phyloP scores from a whole-genome alignment of 2,888 invertebrate species.

The Dendrolimus houi region DNA sequence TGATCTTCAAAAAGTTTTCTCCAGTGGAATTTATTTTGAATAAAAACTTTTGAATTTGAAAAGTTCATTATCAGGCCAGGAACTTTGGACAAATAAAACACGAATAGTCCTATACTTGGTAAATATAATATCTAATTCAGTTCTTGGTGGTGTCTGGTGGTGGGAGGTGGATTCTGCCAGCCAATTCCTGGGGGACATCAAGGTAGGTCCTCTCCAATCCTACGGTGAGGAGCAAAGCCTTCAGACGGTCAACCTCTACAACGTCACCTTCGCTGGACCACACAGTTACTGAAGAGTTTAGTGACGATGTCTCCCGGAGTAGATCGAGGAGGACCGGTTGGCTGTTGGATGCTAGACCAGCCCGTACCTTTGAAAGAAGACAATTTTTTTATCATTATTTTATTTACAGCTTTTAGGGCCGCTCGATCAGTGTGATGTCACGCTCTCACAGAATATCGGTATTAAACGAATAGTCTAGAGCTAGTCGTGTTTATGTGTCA shows the following conservation, averaged over 20 bases:
- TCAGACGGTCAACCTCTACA: constrained; percentile 80
- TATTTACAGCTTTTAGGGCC: no score
- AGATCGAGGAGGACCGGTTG: constrained; percentile 76
- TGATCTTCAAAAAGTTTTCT: no score
- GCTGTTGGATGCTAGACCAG: constrained; percentile 79
- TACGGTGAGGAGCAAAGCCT: constrained; percentile 79
- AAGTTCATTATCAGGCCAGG: no score
- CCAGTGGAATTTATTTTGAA: no score
- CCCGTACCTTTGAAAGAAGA: constrained; percentile 41
- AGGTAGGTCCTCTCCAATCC: constrained; percentile 83
- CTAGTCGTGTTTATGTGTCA: no score
- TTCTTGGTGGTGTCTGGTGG: constrained; percentile 39
- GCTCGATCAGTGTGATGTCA: no score
- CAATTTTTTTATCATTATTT: no score
- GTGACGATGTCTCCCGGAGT: constrained; percentile 63
- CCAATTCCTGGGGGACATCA: constrained; percentile 83
- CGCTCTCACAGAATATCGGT: no score
- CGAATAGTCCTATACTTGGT: neutral
- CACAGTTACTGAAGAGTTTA: constrained; percentile 83
- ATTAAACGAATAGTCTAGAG: no score
- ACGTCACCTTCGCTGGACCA: constrained; percentile 84
- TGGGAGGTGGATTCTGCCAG: constrained; percentile 64
- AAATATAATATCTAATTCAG: constrained; percentile 23
- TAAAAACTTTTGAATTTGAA: no score
- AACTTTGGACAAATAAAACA: neutral